Conservation (phyloP, 2,113 vertebrate genomes). For the Sturnus vulgaris region DNA sequence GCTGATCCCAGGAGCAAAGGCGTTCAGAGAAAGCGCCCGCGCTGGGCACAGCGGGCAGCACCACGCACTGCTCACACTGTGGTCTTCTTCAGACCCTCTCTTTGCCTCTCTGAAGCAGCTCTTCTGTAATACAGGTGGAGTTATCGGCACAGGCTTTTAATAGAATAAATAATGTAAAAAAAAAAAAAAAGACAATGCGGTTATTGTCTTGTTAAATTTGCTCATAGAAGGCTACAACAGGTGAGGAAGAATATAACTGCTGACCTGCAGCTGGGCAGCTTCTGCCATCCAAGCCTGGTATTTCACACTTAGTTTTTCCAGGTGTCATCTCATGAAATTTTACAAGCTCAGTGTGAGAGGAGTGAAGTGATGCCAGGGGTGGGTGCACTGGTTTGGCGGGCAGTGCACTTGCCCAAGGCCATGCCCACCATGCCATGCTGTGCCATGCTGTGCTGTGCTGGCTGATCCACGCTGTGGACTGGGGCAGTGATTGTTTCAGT, state of each 20-base stretch:
- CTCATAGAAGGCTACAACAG: not conserved
- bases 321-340: slow-evolving; percentile 2
- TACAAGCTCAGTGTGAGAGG: not conserved
- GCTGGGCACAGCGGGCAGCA: not conserved
- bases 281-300: not conserved
- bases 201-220: not conserved
- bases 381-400: not conserved
- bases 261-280: not conserved
- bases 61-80: rapidly evolving
- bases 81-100: not conserved
- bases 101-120: not conserved
- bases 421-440: rapidly evolving
- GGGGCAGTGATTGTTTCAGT: not conserved
- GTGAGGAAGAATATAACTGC: not conserved
- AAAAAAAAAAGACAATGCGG: not conserved
- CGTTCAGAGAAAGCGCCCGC: not conserved
- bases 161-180: not conserved
- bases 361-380: rapidly evolving
- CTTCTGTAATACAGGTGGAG: not conserved
- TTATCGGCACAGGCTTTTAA: not conserved
- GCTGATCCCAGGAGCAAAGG: not conserved
- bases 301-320: not conserved
- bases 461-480: rapidly evolving
- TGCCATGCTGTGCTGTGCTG: rapidly evolving
- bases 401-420: not conserved